Percentiles rank a stretch among this genome's conserved stretches.
phyloP scores from a whole-genome alignment of 2,888 invertebrate genomes.

The Malacosoma neustria region DNA sequence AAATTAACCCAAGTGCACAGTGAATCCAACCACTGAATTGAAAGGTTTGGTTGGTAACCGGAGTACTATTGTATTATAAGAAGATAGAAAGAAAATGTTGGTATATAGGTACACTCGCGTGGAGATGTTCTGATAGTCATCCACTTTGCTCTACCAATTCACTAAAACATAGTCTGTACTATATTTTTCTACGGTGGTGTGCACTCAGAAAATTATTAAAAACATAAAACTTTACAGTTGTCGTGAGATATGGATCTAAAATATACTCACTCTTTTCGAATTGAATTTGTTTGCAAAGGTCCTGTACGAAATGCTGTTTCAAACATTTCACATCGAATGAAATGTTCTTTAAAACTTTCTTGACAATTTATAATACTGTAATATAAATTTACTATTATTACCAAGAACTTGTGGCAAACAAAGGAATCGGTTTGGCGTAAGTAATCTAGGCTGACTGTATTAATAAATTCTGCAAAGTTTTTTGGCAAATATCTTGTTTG shows the following conservation, averaged over 20 bases:
- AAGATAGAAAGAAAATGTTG: too few relatives aligned
- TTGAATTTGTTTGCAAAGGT: not conserved
- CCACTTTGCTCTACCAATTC: too few relatives aligned
- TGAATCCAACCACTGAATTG: too few relatives aligned
- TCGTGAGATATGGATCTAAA: conserved; percentile 13
- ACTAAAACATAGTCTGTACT: too few relatives aligned
- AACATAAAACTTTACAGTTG: conserved; percentile 21
- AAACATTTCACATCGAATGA: not conserved
- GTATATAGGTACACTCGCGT: too few relatives aligned
- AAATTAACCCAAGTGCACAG: too few relatives aligned
- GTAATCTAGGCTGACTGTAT: conserved; percentile 51
- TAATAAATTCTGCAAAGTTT: conserved; percentile 53
- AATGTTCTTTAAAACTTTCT: not conserved
- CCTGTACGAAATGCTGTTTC: not conserved
- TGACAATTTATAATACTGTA: conserved; percentile 1
- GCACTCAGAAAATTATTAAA: too few relatives aligned
- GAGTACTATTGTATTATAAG: too few relatives aligned
- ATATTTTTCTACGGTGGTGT: too few relatives aligned
- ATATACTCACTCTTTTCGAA: not conserved
- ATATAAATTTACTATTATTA: conserved; percentile 16
- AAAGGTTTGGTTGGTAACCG: too few relatives aligned
- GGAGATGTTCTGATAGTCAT: too few relatives aligned
- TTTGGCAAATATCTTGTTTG: conserved; percentile 51
- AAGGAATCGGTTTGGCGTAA: conserved; percentile 41
- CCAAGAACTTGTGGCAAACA: conserved; percentile 19